Evolutionary conservation across 2,888 invertebrate species (phyloP).

Genomic region (Nemotelus nigrinus): DNA sequence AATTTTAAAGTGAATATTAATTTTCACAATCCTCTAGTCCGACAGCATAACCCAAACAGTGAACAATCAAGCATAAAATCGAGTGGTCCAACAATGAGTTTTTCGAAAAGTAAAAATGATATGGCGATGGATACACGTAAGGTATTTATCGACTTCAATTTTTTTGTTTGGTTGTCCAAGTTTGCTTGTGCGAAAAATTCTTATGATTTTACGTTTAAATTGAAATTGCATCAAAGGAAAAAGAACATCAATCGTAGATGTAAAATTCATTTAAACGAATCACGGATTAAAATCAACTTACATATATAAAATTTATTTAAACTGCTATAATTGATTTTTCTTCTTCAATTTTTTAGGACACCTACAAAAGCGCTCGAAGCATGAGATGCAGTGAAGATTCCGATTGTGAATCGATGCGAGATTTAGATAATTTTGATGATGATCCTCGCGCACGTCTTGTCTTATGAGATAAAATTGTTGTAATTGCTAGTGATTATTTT

Average conservation of each 20-base stretch:
- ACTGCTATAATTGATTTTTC: not conserved
- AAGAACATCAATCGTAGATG: no score
- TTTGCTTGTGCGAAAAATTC: no score
- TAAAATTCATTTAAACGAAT: no score
- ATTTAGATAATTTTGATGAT: conserved; percentile 57
- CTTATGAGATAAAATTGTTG: conserved; percentile 53
- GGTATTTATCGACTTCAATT: not conserved
- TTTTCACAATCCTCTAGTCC: conserved; percentile 65
- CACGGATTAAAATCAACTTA: no score
- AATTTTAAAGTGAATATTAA: conserved; percentile 64
- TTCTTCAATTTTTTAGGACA: conserved; percentile 23
- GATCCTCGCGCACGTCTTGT: conserved; percentile 60
- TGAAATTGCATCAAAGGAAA: no score
- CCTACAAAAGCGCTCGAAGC: not conserved
- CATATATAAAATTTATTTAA: not conserved
- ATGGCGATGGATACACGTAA: not conserved
- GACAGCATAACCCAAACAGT: conserved; percentile 50
- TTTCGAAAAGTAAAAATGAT: conserved; percentile 52
- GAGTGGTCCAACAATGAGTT: conserved; percentile 55
- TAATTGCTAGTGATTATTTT: not conserved
- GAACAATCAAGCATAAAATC: conserved; percentile 13
- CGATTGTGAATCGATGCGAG: conserved; percentile 55
- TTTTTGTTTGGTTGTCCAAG: not conserved
- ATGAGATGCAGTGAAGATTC: conserved; percentile 49
- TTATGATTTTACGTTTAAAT: no score